These are phyloP conservation scores for Eidolon helvum DNA, from an alignment of 2,113 vertebrate genomes.

Conservation along the genomic window DNA sequence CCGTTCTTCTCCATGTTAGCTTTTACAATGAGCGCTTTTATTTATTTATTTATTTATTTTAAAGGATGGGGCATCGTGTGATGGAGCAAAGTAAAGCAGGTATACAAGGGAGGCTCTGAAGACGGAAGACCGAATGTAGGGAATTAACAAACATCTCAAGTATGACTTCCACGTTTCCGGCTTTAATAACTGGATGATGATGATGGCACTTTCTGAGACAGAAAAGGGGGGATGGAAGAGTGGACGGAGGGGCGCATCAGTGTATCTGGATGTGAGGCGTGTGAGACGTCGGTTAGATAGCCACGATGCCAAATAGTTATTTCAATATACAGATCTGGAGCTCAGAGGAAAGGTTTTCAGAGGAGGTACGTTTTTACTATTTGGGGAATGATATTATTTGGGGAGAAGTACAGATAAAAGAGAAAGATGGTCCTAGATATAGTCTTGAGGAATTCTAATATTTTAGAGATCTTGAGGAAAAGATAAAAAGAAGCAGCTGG, in stretches of 20 bases:
- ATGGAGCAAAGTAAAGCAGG: background rate
- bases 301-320: background rate
- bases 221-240: background rate
- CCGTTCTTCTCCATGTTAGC: background rate
- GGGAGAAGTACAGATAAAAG: background rate
- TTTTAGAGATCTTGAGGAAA: background rate
- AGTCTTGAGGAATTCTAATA: background rate
- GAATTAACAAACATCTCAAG: background rate
- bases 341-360: background rate
- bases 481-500: background rate
- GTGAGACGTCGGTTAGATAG: background rate
- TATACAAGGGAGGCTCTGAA: background rate
- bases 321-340: background rate
- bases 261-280: too few relatives aligned
- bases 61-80: too few relatives aligned
- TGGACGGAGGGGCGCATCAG: too few relatives aligned
- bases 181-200: background rate
- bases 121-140: background rate
- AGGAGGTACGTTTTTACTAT: background rate
- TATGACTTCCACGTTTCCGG: rapidly evolving
- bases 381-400: background rate
- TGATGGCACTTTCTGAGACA: background rate
- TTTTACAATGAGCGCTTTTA: background rate
- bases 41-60: background rate
- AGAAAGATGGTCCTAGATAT: background rate